Base-by-base conservation (phyloP, 2,797 vertebrate species). In the Oceanodroma leucorhoa region DNA sequence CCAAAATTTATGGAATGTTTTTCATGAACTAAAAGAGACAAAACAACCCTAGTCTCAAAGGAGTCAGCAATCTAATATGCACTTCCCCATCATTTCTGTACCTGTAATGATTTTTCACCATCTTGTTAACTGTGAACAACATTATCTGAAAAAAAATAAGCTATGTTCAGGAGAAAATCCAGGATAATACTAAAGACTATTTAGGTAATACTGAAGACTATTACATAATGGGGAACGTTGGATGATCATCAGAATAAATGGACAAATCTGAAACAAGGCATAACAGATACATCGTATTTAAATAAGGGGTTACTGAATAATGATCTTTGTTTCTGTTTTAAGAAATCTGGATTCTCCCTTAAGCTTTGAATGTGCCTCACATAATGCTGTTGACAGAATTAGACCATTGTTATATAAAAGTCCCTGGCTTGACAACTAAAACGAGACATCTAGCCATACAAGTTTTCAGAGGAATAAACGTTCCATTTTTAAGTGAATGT, bases 331-430 rank as follows among this genome's bases (percentile, higher is more conserved):
- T 90, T 84, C 43, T 87, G 40, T 89, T 95, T 71, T 66, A 86
- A 93, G 91, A 93, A 87, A 41, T 85, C n/a, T 83, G 40, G 17
- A 45, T 71, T 92, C 57, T 83, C 71, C 72, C 53, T 76, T 76
- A 61, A 94, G 79, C 82, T 93, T 90, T 85, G 41, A 84, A 43
- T 83, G 30, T 53, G 51, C 41, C 34, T 90, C 34, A 11, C 41
- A 27, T 87, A 87, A 93, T 89, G 60, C 48, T 70, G 26, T 86
- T 93, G 90, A 93, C 92, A 86, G 93, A 95, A 90, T 94, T 85
- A 91, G 90, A 95, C 69, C 72, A 17, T 60, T 90, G 60, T 80
- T 94, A 64, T 14, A n/a, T 78, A 81, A 43, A 76, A 84, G 26
- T 84, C 58, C 11, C 54, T 70, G 57, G 11, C 66, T 69, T 93